Conservation (phyloP, 2,888 invertebrate species). For the Leucophora obtusa region DNA sequence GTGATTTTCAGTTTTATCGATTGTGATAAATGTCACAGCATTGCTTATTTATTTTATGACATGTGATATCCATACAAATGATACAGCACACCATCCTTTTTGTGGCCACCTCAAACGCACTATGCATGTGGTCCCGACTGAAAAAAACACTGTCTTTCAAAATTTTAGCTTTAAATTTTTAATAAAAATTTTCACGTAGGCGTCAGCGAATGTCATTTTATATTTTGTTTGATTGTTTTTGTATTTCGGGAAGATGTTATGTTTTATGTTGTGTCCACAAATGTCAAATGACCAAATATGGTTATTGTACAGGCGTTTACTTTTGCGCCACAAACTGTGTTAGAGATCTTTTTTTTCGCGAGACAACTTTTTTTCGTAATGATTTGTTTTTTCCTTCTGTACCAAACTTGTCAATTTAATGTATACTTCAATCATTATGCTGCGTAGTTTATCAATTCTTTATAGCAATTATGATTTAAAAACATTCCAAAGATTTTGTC, state of each 20-base stretch:
- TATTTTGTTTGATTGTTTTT: constrained; percentile 35
- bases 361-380: constrained; percentile 70
- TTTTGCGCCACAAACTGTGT: constrained; percentile 58
- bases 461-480: constrained; percentile 37
- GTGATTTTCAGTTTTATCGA: constrained; percentile 65
- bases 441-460: constrained; percentile 69
- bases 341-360: not conserved
- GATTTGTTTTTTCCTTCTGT: constrained; percentile 67
- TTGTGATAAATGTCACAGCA: constrained; percentile 79
- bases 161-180: constrained; percentile 45
- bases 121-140: constrained; percentile 50
- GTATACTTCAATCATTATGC: not conserved
- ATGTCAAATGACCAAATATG: constrained; percentile 64
- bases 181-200: constrained; percentile 69
- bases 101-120: constrained; percentile 53
- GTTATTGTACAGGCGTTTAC: constrained; percentile 65
- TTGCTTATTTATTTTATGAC: constrained; percentile 78
- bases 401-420: constrained; percentile 51
- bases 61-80: constrained; percentile 67
- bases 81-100: constrained; percentile 67
- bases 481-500: constrained; percentile 54
- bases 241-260: constrained; percentile 39
- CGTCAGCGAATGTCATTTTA: constrained; percentile 66
- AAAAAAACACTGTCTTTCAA: constrained; percentile 1
- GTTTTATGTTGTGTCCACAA: constrained; percentile 45